These are phyloP conservation scores for Catonia carolina DNA, from an alignment of 2,888 invertebrate genomes.

Conservation along the genomic window DNA sequence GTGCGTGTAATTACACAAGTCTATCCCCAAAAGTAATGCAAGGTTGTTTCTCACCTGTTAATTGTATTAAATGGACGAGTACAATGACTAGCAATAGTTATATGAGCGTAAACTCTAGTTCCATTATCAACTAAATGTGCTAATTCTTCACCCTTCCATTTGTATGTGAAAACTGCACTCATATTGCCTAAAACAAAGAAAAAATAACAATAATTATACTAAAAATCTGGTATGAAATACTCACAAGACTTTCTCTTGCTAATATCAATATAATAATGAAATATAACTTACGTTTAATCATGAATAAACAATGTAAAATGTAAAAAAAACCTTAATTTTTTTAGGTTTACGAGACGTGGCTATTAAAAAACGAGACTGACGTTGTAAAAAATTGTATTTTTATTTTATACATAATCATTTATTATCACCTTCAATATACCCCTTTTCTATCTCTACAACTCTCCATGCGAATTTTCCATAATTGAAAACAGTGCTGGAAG, in stretches of 20 bases:
- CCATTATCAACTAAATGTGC: slow-evolving; percentile 62
- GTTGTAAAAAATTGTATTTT: too few species aligned
- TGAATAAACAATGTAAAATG: too few species aligned
- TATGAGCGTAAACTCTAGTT: slow-evolving; percentile 58
- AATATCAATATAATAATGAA: not conserved
- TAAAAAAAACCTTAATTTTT: not conserved
- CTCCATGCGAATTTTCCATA: too few species aligned
- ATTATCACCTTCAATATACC: too few species aligned
- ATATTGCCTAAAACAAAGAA: slow-evolving; percentile 60
- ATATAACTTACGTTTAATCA: not conserved
- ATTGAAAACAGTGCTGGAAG: too few species aligned
- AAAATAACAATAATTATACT: not conserved
- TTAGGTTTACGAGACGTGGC: not conserved
- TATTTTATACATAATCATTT: too few species aligned
- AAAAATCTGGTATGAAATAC: too few species aligned
- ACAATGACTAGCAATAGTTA: slow-evolving; percentile 58
- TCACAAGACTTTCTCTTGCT: too few species aligned
- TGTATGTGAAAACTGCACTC: slow-evolving; percentile 74
- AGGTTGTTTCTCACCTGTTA: slow-evolving; percentile 55
- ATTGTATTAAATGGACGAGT: slow-evolving; percentile 57
- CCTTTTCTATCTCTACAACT: too few species aligned
- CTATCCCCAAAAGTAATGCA: too few species aligned
- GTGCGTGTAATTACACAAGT: too few species aligned
- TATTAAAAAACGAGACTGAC: too few species aligned
- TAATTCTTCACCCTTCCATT: slow-evolving; percentile 69